Base-by-base conservation (phyloP, 2,797 vertebrate genomes). In the Enteromius viviparus region DNA sequence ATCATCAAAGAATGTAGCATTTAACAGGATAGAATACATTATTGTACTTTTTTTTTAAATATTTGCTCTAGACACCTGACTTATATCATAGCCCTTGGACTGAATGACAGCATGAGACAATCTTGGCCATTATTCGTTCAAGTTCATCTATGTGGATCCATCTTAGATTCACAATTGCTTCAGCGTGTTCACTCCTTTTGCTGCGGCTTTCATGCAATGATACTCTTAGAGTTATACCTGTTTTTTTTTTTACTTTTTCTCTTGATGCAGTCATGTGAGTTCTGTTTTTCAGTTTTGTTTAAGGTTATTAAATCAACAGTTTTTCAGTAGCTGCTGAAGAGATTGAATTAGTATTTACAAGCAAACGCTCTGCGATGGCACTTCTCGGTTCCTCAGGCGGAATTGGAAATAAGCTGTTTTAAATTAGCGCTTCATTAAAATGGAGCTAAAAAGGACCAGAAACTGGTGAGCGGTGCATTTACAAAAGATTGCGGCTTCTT, bases 341-440 rank as follows among this genome's bases (percentile, higher is more conserved):
- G 4, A 58, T 58, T 76, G 1, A 58, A 51, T 72, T 49, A 51
- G 8, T 26, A 58, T 76, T 58, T 76, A 17, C 34, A 23, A 76
- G n/a, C 34, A 58, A 76, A 17, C 0, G 7, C 74, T 58, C 32
- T 15, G 72, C 11, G 21, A 37, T 12, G 21, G 19, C 60, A 62
- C 60, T 29, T 32, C 60, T 62, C 15, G 64, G 32, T 23, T 55
- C 34, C 72, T 58, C 12, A 6, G 19, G 19, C 1, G 6, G 6
- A 40, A 76, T 76, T 76, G 12, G 34, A 76, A 76, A 58, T 76
- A 58, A 76, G 53, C 34, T 17, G 74, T 76, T 58, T 76, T 42
- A 23, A 58, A 58, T 76, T 53, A 58, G 34, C 7, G 14, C 53
- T 58, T 21, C 34, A 26, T 76, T 40, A 58, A 40, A 40, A 40